phyloP scores from a whole-genome alignment of 2,888 invertebrate genomes.

The Microlaimidae sp. region DNA sequence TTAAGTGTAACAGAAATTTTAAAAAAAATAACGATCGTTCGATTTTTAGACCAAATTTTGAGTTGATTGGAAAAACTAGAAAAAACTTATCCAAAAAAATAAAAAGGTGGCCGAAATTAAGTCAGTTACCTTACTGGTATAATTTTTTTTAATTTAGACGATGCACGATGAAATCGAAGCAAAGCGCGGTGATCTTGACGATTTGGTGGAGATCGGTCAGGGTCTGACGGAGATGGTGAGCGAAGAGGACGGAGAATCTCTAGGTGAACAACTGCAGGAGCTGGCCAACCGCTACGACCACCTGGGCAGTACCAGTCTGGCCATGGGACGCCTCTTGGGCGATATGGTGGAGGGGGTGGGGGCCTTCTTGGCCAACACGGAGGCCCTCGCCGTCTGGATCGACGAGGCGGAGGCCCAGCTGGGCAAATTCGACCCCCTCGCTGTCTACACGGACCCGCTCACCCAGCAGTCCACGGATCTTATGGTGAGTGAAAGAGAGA shows the following conservation, averaged over 20 bases:
- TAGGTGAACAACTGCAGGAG: slow-evolving; percentile 16
- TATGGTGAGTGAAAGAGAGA: slow-evolving; percentile 45
- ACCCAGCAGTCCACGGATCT: slow-evolving; percentile 79
- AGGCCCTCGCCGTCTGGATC: slow-evolving; percentile 86
- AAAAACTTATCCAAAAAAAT: no score
- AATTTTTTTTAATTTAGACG: neutral
- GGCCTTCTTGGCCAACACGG: slow-evolving; percentile 48
- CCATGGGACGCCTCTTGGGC: slow-evolving; percentile 20
- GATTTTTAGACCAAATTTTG: no score
- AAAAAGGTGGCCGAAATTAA: no score
- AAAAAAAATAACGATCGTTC: no score
- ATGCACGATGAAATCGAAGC: slow-evolving; percentile 23
- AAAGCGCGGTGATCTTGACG: slow-evolving; percentile 21
- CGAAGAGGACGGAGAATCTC: slow-evolving; percentile 16
- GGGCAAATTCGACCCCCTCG: slow-evolving; percentile 32
- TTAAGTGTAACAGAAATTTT: no score
- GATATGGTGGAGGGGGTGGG: slow-evolving; percentile 18
- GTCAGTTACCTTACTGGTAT: no score
- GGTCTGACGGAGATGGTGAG: slow-evolving; percentile 15
- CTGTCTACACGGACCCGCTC: slow-evolving; percentile 73
- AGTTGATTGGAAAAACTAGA: no score
- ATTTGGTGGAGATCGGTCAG: slow-evolving; percentile 18
- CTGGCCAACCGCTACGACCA: neutral
- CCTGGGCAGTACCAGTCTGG: slow-evolving; percentile 12
- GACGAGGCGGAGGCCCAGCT: slow-evolving; percentile 68